Evolutionary conservation across 2,113 vertebrate genomes (phyloP).

Genomic region (Malurus alboscapulatus): DNA sequence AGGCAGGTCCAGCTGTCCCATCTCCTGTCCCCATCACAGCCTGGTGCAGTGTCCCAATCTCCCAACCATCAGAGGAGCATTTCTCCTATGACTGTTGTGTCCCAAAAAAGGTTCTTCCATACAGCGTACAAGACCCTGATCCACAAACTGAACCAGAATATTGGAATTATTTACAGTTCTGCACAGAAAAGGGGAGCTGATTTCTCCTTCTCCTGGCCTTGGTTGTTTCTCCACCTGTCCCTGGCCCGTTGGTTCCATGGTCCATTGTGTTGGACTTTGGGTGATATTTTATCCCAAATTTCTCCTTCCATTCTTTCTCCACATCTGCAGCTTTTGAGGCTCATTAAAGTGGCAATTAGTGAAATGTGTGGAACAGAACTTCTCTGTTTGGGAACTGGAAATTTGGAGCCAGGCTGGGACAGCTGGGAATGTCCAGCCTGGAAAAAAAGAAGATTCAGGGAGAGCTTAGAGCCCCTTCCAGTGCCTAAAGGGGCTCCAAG

Average conservation of each 20-base stretch:
- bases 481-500: neutral
- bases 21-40: neutral
- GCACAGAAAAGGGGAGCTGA: fast-evolving
- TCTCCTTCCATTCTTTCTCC: neutral
- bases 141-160: neutral
- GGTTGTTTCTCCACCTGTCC: neutral
- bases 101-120: neutral
- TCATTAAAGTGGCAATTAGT: neutral
- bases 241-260: neutral
- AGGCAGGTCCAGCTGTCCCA: no score
- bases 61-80: neutral
- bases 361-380: fast-evolving
- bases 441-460: neutral
- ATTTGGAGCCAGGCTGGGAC: neutral
- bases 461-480: neutral
- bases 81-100: neutral
- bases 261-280: neutral
- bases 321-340: neutral
- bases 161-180: neutral
- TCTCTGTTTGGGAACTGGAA: neutral
- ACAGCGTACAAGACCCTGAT: neutral
- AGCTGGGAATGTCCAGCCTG: neutral
- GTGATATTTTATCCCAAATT: neutral
- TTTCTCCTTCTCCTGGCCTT: neutral
- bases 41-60: neutral